A percentile compares a stretch with the other conserved stretches of the same genome.
Evolutionary conservation across 2,113 vertebrate species (phyloP).

Genomic region (Monopterus albus): DNA sequence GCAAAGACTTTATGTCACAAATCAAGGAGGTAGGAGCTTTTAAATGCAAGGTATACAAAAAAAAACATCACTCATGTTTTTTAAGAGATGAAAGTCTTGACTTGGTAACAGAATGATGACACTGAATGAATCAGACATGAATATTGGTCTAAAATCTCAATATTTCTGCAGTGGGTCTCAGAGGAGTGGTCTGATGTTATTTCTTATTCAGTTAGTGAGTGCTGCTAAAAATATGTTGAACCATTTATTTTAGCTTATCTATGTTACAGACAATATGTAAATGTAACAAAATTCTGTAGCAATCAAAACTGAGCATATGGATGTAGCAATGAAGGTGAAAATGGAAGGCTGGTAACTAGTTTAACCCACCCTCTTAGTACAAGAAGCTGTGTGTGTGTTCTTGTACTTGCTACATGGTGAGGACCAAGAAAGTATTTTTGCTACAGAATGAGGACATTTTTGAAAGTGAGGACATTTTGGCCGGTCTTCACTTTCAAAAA

Average conservation of each 20-base stretch:
- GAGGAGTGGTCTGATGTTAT: background rate
- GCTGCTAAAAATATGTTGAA: background rate
- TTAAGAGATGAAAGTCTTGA: background rate
- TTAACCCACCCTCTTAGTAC: constrained; percentile 34
- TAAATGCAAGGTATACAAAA: background rate
- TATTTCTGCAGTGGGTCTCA: background rate
- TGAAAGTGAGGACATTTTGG: too few relatives aligned
- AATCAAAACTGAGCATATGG: constrained; percentile 17
- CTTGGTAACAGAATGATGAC: background rate
- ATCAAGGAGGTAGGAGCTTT: background rate
- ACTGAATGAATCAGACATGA: background rate
- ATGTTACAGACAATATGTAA: background rate
- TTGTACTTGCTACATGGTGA: too few relatives aligned
- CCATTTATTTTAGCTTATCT: background rate
- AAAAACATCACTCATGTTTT: background rate
- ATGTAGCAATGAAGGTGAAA: constrained; percentile 9
- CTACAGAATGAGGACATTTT: too few relatives aligned
- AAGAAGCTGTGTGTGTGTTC: background rate
- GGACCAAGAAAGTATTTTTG: too few relatives aligned
- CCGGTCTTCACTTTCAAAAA: too few relatives aligned
- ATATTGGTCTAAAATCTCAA: background rate
- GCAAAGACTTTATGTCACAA: constrained; percentile 21
- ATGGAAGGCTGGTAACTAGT: constrained; percentile 15
- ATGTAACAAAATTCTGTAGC: background rate
- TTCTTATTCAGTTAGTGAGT: background rate